Percentiles rank a stretch among this genome's conserved stretches.
These are phyloP conservation scores for Bradypus variegatus DNA, from an alignment of 2,797 vertebrate genomes.

Conservation along the genomic window DNA sequence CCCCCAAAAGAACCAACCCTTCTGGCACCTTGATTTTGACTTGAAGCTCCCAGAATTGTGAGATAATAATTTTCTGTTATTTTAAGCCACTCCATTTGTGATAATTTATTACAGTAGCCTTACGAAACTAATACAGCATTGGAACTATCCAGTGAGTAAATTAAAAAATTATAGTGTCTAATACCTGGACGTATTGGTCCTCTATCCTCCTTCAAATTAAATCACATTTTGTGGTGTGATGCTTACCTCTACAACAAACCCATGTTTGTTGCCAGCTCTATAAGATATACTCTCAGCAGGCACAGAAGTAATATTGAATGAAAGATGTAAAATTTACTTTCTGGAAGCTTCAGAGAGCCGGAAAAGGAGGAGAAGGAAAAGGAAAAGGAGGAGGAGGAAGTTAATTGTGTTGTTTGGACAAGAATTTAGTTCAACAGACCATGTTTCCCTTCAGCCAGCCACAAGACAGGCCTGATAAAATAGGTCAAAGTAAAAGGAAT, in stretches of 20 bases:
- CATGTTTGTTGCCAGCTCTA: no score
- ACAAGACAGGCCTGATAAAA: conserved; percentile 48
- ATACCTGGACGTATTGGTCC: background rate
- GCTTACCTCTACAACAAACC: background rate
- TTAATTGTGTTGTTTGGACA: conserved; percentile 63
- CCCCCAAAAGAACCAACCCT: no score
- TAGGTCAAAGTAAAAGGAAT: conserved; percentile 35
- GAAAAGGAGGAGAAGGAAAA: conserved; percentile 66
- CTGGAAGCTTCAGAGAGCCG: conserved; percentile 53
- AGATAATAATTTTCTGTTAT: no score
- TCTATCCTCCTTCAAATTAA: background rate
- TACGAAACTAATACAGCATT: background rate
- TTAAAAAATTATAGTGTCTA: background rate
- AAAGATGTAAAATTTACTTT: conserved; percentile 52
- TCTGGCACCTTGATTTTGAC: no score
- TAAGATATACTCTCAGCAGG: background rate
- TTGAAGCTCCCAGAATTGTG: no score
- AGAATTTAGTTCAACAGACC: conserved; percentile 55
- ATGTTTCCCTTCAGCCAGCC: conserved; percentile 40
- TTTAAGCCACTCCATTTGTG: no score
- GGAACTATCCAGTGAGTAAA: background rate
- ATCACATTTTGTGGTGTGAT: background rate
- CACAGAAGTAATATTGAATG: conserved; percentile 33
- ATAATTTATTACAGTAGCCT: no score
- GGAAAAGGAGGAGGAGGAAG: conserved; percentile 68